Evolutionary conservation across 2,888 invertebrate genomes (phyloP), one percentile per base, ranked within the genome.

Genomic region (Drosophila rellima): DNA sequence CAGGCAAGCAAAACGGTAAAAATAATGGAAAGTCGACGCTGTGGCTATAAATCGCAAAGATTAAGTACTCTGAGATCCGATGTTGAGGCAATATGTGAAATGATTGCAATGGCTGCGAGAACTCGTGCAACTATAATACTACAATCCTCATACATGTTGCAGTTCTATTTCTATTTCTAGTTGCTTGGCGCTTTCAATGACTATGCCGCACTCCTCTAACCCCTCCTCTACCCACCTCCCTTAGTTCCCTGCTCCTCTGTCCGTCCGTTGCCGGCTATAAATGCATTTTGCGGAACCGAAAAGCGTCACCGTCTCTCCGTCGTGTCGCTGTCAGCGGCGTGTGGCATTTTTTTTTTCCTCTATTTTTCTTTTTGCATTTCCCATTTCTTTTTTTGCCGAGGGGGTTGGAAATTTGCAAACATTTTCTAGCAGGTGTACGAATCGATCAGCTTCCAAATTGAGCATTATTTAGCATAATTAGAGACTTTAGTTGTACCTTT

Each of bases 131-230:
- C 35, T 50, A n/a, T n/a, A n/a, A n/a, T n/a, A 52, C 45, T 15
- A 39, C 45, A n/a, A n/a, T n/a, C n/a, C n/a, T n/a, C n/a, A n/a
- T 61, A 52, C 60, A 70, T 80, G 57, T 81, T 80, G 71, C 77
- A 80, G 62, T 77, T 83, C 83, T 83, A 83, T 83, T 77, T 83
- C 83, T 83, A 83, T 83, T 83, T 83, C 78, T 82, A 78, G 78
- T 79, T 83, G 83, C 71, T 83, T 82, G 82, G 80, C 82, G 80
- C 82, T 75, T 75, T 70, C 62, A 45, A 13, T 54, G 33, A 47
- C 54, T 23, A 10, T 23, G 13, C 26, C 29, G 15, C 33, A 11
- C 29, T 13, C 35, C 3, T 8, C 1, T n/a, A n/a, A n/a, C 42
- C 0, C 17, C 10, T 18, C n/a, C 11, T n/a, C 13, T 1, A 10